Evolutionary conservation across 64 coral and sea anemone genomes (phyloP).

Genomic region (Trachythela sp.): DNA sequence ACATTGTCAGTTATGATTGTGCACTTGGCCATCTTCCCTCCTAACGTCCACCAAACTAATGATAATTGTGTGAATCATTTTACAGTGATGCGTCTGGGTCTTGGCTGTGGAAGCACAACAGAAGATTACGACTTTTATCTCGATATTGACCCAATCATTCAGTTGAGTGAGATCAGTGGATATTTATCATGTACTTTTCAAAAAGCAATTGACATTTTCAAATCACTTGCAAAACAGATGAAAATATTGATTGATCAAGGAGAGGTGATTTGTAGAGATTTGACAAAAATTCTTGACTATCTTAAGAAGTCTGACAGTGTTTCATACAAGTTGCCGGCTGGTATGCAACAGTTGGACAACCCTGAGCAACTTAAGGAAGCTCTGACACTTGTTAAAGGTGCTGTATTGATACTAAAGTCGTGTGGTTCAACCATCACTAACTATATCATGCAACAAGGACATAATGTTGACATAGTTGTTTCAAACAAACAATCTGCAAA

Average conservation of each 20-base stretch:
- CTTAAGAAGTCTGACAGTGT: background rate
- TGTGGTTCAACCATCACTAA: background rate
- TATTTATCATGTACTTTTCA: background rate
- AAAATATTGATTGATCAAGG: background rate
- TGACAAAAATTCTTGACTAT: background rate
- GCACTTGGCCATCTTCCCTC: too few relatives aligned
- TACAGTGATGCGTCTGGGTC: background rate
- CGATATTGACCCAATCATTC: background rate
- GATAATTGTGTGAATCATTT: background rate
- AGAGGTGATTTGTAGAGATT: background rate
- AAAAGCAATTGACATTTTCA: slow-evolving; percentile 12
- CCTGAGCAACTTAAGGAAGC: background rate
- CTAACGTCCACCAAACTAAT: background rate
- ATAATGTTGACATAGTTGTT: slow-evolving; percentile 11
- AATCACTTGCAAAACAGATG: slow-evolving; percentile 10
- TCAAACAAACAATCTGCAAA: slow-evolving; percentile 18
- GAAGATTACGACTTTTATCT: slow-evolving; percentile 21
- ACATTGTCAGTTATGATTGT: too few relatives aligned
- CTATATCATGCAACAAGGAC: slow-evolving; percentile 11
- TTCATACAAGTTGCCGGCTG: background rate
- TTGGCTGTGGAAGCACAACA: background rate
- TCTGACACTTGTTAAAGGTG: slow-evolving; percentile 1
- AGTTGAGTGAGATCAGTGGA: background rate
- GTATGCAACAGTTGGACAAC: background rate
- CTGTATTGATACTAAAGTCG: background rate